Evolutionary conservation across 2,888 invertebrate genomes (phyloP), one percentile per base, ranked within the genome.

Genomic region (Pycnomerus fuliginosus): DNA sequence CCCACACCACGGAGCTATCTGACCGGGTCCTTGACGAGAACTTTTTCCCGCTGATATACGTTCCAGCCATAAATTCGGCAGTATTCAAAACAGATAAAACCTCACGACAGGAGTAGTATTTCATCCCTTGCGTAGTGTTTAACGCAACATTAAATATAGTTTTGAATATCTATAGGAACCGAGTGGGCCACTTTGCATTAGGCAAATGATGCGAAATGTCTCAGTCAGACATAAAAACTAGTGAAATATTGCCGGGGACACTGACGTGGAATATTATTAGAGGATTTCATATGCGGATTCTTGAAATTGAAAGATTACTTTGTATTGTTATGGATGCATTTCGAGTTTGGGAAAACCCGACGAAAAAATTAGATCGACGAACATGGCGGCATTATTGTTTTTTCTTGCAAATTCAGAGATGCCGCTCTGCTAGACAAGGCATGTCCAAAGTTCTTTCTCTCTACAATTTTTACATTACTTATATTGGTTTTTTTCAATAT

Each of bases 101-200:
- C 16, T n/a, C n/a, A 32, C 25, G 22, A 35, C 16, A 28, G 24
- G n/a, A 10, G 23, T 30, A 13, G 31, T 25, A 29, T 31, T 36
- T 36, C 42, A 35, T 41, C 42, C 35, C 31, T 30, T 22, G 41
- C 27, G 25, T 40, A 36, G 64, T 67, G 65, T 70, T 70, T 69
- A 69, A 68, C 69, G 69, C 65, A 63, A 69, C 69, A 69, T 70
- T 69, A 70, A 69, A 62, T 69, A 65, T 69, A 68, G 67, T 65
- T 67, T 65, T 64, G 64, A 65, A 64, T 65, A 64, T 64, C 64
- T 65, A 61, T 63, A 61, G 61, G 55, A 56, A 58, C 55, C 53
- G 60, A 64, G 63, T 63, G 61, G 67, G 66, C 67, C 64, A 65
- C 64, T 68, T 66, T 66, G 60, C 68, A 68, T 68, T 68, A 68